Conservation (phyloP, 1,140 invertebrate genomes). For the Ooceraea biroi region DNA sequence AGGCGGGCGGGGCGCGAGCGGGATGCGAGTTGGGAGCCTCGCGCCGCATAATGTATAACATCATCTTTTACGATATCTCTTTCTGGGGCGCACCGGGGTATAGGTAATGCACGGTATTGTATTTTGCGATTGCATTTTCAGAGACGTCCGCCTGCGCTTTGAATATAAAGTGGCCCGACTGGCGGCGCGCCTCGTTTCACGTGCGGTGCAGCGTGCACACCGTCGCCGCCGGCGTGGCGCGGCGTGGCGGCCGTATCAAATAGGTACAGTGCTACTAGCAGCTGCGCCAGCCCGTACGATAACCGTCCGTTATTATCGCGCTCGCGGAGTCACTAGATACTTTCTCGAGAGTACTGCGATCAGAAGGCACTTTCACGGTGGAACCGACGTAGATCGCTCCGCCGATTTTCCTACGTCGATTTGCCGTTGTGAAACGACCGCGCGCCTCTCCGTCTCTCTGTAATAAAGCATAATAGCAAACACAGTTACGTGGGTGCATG, state of each 20-base stretch:
- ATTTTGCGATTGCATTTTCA: slow-evolving; percentile 86
- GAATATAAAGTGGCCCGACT: slow-evolving; percentile 82
- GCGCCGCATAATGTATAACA: slow-evolving; percentile 84
- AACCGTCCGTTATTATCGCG: slow-evolving; percentile 74
- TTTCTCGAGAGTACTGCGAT: slow-evolving; percentile 67
- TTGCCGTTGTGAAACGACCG: slow-evolving; percentile 14
- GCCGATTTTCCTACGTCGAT: slow-evolving; percentile 44
- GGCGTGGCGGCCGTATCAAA: slow-evolving; percentile 42
- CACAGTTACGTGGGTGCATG: neutral
- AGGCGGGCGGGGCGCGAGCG: neutral
- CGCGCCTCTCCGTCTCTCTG: neutral
- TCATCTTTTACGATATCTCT: slow-evolving; percentile 85
- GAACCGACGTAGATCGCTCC: neutral
- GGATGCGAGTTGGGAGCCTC: slow-evolving; percentile 72
- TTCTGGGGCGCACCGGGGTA: slow-evolving; percentile 73
- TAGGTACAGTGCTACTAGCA: slow-evolving; percentile 66
- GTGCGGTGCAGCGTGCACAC: slow-evolving; percentile 56
- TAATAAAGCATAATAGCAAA: slow-evolving; percentile 11
- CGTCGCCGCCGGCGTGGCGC: slow-evolving; percentile 35
- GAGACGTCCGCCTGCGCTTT: slow-evolving; percentile 83
- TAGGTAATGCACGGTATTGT: slow-evolving; percentile 83
- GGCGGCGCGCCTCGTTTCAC: slow-evolving; percentile 66
- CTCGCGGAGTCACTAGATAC: slow-evolving; percentile 67
- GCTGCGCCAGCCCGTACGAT: slow-evolving; percentile 69
- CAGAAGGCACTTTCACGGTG: slow-evolving; percentile 66